These are phyloP conservation scores for Diarsia rubi DNA, from an alignment of 2,888 invertebrate genomes.

Conservation along the genomic window DNA sequence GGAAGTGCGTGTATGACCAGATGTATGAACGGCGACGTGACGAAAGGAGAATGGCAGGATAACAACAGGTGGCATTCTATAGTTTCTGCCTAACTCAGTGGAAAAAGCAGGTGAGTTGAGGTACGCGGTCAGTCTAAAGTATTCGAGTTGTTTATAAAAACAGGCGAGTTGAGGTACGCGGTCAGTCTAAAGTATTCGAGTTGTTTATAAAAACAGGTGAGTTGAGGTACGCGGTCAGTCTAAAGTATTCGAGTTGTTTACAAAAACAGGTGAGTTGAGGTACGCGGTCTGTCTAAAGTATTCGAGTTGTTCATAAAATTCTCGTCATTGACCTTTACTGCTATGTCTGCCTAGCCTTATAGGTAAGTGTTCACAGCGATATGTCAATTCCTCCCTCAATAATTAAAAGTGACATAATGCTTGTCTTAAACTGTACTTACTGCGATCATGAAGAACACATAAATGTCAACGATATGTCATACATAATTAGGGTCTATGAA, in stretches of 20 bases:
- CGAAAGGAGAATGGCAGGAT: too few species aligned
- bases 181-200: not conserved
- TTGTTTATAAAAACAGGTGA: not conserved
- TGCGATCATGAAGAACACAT: not conserved
- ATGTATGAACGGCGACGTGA: too few species aligned
- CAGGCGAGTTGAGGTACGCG: not conserved
- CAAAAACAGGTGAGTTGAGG: not conserved
- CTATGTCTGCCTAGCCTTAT: not conserved
- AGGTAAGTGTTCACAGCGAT: not conserved
- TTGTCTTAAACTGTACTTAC: not conserved
- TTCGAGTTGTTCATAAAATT: not conserved
- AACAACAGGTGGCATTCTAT: too few species aligned
- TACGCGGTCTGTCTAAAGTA: not conserved
- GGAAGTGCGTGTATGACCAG: not conserved
- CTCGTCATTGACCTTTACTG: not conserved
- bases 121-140: not conserved
- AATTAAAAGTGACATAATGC: not conserved
- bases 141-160: not conserved
- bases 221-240: not conserved
- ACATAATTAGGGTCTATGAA: not conserved
- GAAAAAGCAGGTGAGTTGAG: not conserved
- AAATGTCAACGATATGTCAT: slow-evolving; percentile 27
- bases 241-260: too few species aligned
- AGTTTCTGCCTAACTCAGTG: too few species aligned
- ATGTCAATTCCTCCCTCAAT: not conserved